Evolutionary conservation across 1,140 invertebrate species (phyloP).

Genomic region (Achatina immaculata): DNA sequence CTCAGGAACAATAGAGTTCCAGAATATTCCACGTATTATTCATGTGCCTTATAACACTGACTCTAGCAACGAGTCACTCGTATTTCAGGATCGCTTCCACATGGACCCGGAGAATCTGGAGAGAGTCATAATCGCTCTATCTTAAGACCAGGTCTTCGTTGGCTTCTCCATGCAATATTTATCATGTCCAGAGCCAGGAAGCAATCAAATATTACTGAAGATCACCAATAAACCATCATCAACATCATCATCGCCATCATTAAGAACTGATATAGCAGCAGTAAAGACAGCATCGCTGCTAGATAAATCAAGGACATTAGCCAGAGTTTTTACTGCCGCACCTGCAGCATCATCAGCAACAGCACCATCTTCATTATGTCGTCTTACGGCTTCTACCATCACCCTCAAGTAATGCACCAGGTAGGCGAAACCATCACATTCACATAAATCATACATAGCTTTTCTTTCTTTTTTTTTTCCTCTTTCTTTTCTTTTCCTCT

Average conservation of each 20-base stretch:
- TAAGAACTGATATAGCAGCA: neutral
- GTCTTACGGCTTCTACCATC: constrained; percentile 1
- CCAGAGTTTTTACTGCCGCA: neutral
- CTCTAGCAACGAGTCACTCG: neutral
- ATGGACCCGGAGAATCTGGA: neutral
- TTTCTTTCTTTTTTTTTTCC: too few relatives aligned
- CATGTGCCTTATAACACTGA: neutral
- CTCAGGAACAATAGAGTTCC: neutral
- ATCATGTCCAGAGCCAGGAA: neutral
- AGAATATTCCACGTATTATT: neutral
- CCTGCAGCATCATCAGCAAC: neutral
- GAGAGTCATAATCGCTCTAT: neutral
- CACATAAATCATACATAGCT: neutral
- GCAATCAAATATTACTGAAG: neutral
- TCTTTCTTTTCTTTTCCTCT: too few relatives aligned
- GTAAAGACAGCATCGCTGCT: neutral
- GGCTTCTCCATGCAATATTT: neutral
- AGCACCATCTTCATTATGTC: neutral
- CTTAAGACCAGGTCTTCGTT: neutral
- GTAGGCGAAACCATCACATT: neutral
- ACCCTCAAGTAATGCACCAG: neutral
- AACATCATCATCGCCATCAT: neutral
- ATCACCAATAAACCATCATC: neutral
- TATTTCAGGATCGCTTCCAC: neutral
- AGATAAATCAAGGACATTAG: neutral